phyloP scores from a whole-genome alignment of 2,113 vertebrate genomes.

The Clinocottus analis region DNA sequence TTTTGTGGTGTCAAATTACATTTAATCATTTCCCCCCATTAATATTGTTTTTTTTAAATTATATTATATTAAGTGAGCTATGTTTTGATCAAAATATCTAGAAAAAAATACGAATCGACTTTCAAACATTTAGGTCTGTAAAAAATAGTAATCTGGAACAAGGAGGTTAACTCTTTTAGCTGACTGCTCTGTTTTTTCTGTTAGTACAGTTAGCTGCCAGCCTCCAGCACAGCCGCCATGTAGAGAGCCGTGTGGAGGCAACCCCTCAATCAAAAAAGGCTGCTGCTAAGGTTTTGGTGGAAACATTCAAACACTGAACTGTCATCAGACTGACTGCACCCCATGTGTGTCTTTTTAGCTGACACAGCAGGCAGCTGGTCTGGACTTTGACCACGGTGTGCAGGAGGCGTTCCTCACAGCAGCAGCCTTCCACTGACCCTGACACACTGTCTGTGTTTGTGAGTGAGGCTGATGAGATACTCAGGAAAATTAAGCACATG shows the following conservation, averaged over 20 bases:
- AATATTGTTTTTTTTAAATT: no score
- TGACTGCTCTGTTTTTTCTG: no score
- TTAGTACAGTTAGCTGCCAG: neutral
- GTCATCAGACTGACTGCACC: neutral
- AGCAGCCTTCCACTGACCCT: neutral
- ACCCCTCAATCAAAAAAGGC: neutral
- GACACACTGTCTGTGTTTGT: neutral
- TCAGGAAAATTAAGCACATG: neutral
- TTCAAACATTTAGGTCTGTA: neutral
- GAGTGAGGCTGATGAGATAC: neutral
- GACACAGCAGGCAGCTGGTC: neutral
- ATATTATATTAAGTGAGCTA: neutral
- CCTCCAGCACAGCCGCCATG: neutral
- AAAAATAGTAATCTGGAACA: neutral
- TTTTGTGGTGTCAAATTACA: no score
- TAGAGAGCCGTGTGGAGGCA: neutral
- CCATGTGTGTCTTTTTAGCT: neutral
- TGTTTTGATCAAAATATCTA: neutral
- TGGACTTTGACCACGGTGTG: constrained; percentile 11
- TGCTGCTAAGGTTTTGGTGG: neutral
- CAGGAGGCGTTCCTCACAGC: constrained; percentile 4
- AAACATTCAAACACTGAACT: neutral
- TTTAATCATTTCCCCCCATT: no score
- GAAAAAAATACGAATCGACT: neutral
- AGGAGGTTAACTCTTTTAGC: no score